Base-by-base conservation (phyloP, 2,888 invertebrate genomes). In the Epirrhoe alternata region DNA sequence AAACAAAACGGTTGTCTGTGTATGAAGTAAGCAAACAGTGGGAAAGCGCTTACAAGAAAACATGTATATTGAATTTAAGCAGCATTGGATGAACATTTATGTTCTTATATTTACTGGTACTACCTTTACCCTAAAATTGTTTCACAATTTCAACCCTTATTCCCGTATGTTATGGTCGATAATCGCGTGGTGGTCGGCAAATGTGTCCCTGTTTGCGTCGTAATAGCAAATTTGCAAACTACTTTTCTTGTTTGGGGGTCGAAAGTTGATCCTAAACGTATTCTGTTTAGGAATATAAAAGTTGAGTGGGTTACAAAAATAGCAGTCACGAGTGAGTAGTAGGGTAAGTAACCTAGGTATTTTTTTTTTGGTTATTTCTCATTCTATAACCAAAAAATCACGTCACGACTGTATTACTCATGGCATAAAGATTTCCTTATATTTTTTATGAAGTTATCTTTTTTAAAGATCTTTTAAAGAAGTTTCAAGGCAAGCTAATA, bases 41-140 rank as follows among this genome's bases (percentile, higher is more conserved):
- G 61, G 53, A 49, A 7, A 31, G 47, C 33, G 38, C 50, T 50
- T 16, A 54, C 2, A 49, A 59, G 62, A 57, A 57, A 60, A 73
- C 70, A 76, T 76, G 72, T 78, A 75, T 76, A 77, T 80, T 79
- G 77, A 80, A 80, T 80, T 76, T 72, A 68, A 76, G 75, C 74
- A 71, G 69, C 75, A 76, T 77, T 72, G 77, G 62, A 71, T 58
- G 58, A 50, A 61, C 63, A 60, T 64, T 64, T 69, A 68, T 54
- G 58, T 52, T 51, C 55, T 35, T 50, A 55, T 42, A 58, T 66
- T 59, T 66, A 66, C 55, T 58, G 45, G 52, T 45, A 56, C 33
- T 62, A 64, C 58, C 69, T 63, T 61, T 62, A 56, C 16, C 12
- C 56, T 12, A 56, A 30, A 53, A 0, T 49, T 30, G 17, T 8